These are phyloP conservation scores for Pseudeuparius sepicola DNA, from an alignment of 2,888 invertebrate species.

Conservation along the genomic window DNA sequence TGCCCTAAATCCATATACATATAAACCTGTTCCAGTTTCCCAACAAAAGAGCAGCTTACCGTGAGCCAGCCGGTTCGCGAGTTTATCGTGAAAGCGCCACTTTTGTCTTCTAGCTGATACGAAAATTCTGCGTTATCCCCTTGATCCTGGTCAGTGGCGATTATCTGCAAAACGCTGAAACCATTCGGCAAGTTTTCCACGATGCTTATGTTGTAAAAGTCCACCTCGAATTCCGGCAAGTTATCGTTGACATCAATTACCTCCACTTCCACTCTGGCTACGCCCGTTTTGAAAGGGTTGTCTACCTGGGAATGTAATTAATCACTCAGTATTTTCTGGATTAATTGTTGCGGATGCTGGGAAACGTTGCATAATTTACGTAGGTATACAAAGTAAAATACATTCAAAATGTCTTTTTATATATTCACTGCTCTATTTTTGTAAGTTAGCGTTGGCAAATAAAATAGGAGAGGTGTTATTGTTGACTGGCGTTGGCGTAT, in stretches of 20 bases:
- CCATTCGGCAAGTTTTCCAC: slow-evolving; percentile 86
- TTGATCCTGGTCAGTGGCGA: slow-evolving; percentile 73
- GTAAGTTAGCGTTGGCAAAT: no score
- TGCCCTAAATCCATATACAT: no score
- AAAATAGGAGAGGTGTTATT: no score
- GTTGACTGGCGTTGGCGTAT: no score
- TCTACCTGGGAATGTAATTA: slow-evolving; percentile 15
- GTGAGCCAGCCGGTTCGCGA: slow-evolving; percentile 77
- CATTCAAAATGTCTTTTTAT: no score
- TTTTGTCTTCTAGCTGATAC: slow-evolving; percentile 64
- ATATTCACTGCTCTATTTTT: no score
- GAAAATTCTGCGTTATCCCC: slow-evolving; percentile 78
- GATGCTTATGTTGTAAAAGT: slow-evolving; percentile 84
- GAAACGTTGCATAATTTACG: no score
- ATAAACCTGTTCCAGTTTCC: no score
- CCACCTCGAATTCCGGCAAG: slow-evolving; percentile 78
- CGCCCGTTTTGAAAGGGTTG: slow-evolving; percentile 42
- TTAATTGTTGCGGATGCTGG: no score
- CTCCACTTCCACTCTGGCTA: slow-evolving; percentile 64
- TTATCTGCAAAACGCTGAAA: slow-evolving; percentile 56
- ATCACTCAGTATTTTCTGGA: no score
- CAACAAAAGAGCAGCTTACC: no score
- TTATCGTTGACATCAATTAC: slow-evolving; percentile 75
- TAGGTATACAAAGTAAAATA: no score
- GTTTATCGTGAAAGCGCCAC: slow-evolving; percentile 72